Evolutionary conservation across 2,113 vertebrate genomes (phyloP), one percentile per base, ranked within the genome.

Genomic region (Eudyptes chrysolophus): DNA sequence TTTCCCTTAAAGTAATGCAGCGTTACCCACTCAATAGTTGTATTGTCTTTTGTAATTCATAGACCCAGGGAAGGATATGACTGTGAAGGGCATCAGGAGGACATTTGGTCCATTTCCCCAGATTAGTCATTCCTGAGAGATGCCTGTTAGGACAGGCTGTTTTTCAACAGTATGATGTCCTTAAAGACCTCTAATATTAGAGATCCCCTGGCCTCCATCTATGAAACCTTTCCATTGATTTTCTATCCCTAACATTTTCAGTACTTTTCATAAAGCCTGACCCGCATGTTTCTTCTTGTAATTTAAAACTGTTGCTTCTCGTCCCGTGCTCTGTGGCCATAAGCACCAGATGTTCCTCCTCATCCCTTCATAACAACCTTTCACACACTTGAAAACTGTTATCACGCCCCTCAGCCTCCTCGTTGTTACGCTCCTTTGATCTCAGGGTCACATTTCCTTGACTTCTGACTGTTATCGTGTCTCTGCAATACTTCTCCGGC

Each of bases 71-170:
- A 92, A 95, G 24, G 11, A 68, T 79, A 65, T 13, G 29, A 61
- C 62, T 72, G 27, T 61, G 90, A 96, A 96, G 66, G 84, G 25
- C 49, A 65, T 49, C 40, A 76, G 36, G 69, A 87, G 49, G 61
- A 69, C 75, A 57, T 87, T 85, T 80, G 68, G 66, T 72, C 74
- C 48, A 69, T 90, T 93, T 90, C 72, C 52, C 48, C 40, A 55
- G 40, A 87, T 76, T 89, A 96, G 70, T 92, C 24, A 88, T 85
- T 96, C 62, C 78, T 92, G 78, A 93, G 70, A 66, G 52, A 71
- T 19, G 71, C n/a, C 65, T 91, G 9, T 52, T 85, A 87, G 87
- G 74, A 94, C 44, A 85, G 44, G 40, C 40, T 87, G 61, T 16
- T 88, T 92, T 90, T 61, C 49, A 94, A 27, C 8, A 69, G 30